These are phyloP conservation scores for Nesogale talazaci DNA, from an alignment of 2,113 vertebrate species.

Conservation along the genomic window DNA sequence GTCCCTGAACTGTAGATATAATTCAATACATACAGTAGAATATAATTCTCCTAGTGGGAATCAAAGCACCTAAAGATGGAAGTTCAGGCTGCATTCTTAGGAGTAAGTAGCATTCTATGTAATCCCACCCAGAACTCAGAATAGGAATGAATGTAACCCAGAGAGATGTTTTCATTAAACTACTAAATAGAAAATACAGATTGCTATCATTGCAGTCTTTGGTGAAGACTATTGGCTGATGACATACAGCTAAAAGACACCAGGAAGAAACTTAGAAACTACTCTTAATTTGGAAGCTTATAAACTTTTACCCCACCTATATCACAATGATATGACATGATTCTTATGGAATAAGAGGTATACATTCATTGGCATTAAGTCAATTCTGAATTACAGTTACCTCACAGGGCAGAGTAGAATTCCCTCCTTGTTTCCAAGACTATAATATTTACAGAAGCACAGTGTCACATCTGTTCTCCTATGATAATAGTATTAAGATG, in stretches of 20 bases:
- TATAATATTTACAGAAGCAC: too few relatives aligned
- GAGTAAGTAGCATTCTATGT: neutral
- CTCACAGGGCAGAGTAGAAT: too few relatives aligned
- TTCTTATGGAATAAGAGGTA: too few relatives aligned
- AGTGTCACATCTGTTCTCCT: neutral
- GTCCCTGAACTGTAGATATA: neutral
- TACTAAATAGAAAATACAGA: neutral
- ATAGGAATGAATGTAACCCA: neutral
- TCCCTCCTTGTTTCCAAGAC: too few relatives aligned
- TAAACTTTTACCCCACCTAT: neutral
- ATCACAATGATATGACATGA: neutral
- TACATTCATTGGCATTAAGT: too few relatives aligned
- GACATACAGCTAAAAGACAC: neutral
- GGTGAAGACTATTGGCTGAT: neutral
- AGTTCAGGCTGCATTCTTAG: neutral
- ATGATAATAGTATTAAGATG: neutral
- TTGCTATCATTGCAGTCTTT: neutral
- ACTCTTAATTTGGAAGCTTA: neutral
- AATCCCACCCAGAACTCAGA: neutral
- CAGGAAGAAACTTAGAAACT: neutral
- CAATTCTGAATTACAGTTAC: too few relatives aligned
- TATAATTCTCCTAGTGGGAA: neutral
- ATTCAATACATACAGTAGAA: neutral
- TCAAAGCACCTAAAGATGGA: neutral
- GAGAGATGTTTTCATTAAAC: neutral